Conservation (phyloP, 2,797 vertebrate species). For the Sebastes umbrosus region DNA sequence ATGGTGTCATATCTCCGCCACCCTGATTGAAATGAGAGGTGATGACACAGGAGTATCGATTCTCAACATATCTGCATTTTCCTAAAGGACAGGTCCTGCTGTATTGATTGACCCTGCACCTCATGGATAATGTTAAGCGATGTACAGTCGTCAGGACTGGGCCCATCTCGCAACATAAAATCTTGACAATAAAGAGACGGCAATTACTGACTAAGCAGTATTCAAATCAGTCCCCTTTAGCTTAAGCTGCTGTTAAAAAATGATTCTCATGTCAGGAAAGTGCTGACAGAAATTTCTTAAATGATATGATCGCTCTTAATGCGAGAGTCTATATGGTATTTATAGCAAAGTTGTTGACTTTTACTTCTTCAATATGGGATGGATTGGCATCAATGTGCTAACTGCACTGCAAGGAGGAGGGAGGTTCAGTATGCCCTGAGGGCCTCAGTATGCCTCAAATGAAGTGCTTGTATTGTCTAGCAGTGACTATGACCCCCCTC, state of each 20-base stretch:
- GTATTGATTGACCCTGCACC: conserved; percentile 75
- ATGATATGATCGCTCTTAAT: conserved; percentile 26
- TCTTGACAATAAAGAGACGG: conserved; percentile 66
- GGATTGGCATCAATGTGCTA: not conserved
- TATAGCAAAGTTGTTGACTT: conserved; percentile 10
- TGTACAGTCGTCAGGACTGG: conserved; percentile 59
- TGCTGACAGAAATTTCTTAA: conserved; percentile 54
- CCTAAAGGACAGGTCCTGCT: conserved; percentile 63
- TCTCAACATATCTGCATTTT: conserved; percentile 74
- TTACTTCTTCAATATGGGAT: not conserved
- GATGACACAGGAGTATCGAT: conserved; percentile 76
- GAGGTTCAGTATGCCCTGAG: not conserved
- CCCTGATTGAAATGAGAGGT: conserved; percentile 69
- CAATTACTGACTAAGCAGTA: conserved; percentile 75
- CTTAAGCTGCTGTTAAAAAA: conserved; percentile 40
- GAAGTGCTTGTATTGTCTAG: not conserved
- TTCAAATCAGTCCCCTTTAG: conserved; percentile 70
- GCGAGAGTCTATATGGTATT: not conserved
- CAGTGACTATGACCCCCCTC: not conserved
- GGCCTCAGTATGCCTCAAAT: not conserved
- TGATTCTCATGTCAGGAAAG: conserved; percentile 55
- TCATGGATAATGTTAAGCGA: conserved; percentile 65
- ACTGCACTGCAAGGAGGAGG: not conserved
- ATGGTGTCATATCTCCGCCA: conserved; percentile 56
- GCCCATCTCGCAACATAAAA: conserved; percentile 63